Conservation (phyloP, 2,113 vertebrate genomes). For the Sakesphorus luctuosus region DNA sequence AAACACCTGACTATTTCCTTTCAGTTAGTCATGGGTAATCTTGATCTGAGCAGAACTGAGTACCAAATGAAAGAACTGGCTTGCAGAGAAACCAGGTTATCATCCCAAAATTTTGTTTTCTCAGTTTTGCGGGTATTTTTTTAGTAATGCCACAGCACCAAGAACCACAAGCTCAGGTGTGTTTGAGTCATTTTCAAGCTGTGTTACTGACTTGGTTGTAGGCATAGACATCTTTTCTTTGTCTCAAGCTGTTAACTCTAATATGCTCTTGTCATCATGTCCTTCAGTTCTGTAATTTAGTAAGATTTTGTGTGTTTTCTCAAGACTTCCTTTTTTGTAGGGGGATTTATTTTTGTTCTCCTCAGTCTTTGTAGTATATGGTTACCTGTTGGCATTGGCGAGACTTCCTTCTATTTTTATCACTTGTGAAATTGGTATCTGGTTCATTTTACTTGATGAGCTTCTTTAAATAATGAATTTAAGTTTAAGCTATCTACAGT, state of each 20-base stretch:
- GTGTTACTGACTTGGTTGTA: neutral
- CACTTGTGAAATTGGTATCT: neutral
- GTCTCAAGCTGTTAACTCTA: neutral
- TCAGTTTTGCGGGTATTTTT: neutral
- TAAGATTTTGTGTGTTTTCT: neutral
- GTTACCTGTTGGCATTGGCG: neutral
- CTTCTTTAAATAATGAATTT: neutral
- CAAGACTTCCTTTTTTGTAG: neutral
- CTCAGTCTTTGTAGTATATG: neutral
- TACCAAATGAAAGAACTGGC: neutral
- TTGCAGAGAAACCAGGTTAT: fast-evolving
- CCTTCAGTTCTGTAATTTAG: neutral
- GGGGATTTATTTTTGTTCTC: neutral
- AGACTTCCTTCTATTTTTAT: neutral
- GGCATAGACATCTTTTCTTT: neutral
- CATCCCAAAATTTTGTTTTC: neutral
- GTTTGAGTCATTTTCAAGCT: neutral
- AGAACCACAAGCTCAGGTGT: neutral
- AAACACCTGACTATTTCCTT: neutral
- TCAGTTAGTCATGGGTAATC: neutral
- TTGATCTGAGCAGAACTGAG: neutral
- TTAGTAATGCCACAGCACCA: neutral
- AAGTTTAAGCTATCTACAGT: neutral
- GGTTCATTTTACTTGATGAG: neutral
- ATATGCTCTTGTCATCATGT: neutral